Percentiles rank a stretch among this genome's conserved stretches.
Conservation (phyloP, 2,113 vertebrate species). For the Todiramphus chloris region DNA sequence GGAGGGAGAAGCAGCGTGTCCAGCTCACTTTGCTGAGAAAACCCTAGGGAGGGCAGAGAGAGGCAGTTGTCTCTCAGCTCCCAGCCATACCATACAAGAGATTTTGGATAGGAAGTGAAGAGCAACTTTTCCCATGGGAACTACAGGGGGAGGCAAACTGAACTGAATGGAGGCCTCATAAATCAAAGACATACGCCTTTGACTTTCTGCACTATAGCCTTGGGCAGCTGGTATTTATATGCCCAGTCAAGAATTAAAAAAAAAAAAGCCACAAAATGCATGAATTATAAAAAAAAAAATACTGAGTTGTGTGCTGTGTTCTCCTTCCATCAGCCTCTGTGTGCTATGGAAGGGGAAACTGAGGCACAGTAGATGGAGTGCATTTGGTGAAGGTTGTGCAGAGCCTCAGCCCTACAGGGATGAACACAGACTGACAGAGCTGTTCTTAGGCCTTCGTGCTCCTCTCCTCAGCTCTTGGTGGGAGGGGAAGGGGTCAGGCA, state of each 20-base stretch:
- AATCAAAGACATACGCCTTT: slow-evolving; percentile 8
- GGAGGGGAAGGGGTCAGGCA: neutral
- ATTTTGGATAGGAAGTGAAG: slow-evolving; percentile 11
- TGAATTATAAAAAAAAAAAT: neutral
- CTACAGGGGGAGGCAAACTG: neutral
- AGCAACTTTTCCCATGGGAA: slow-evolving; percentile 45
- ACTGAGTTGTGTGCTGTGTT: neutral
- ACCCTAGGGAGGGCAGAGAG: neutral
- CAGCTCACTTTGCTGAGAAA: neutral
- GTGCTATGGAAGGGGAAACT: neutral
- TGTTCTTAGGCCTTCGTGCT: neutral
- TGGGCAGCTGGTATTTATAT: slow-evolving; percentile 7
- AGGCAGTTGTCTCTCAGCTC: neutral
- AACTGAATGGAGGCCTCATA: slow-evolving; percentile 18
- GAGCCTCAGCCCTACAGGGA: neutral
- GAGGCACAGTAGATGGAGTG: neutral
- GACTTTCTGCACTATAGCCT: neutral
- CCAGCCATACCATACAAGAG: neutral
- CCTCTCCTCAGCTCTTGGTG: neutral
- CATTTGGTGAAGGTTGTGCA: neutral
- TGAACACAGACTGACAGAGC: neutral
- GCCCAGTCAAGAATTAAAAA: neutral
- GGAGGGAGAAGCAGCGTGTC: neutral
- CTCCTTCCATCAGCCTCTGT: neutral
- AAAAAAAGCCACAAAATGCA: neutral